A percentile compares a stretch with the other conserved stretches of the same genome.
These are phyloP conservation scores for Amphilophus citrinellus DNA, from an alignment of 2,113 vertebrate genomes.

Conservation along the genomic window DNA sequence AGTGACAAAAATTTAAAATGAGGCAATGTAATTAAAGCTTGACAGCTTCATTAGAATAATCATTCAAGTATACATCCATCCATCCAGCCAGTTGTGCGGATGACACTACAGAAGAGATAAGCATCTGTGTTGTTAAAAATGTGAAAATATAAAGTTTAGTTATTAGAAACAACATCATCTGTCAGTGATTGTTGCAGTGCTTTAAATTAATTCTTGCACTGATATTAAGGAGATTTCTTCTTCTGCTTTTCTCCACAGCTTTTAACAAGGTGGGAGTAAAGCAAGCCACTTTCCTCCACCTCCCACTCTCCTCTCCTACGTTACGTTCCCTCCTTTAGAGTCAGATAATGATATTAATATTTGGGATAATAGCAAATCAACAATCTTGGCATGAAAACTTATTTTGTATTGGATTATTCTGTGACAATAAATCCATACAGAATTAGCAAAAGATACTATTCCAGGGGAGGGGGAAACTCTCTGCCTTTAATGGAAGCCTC, in stretches of 20 bases:
- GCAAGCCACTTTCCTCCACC: neutral
- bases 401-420: neutral
- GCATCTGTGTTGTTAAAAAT: slow-evolving; percentile 2
- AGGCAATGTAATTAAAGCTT: neutral
- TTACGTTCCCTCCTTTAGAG: neutral
- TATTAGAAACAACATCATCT: neutral
- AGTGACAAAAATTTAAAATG: neutral
- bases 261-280: slow-evolving; percentile 11
- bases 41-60: neutral
- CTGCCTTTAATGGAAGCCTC: neutral
- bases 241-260: neutral
- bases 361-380: neutral
- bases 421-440: neutral
- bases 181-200: neutral
- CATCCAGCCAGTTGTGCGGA: neutral
- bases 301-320: slow-evolving; percentile 1
- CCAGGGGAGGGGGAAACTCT: neutral
- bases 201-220: neutral
- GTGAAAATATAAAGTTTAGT: neutral
- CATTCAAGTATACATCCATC: neutral
- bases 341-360: neutral
- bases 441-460: neutral
- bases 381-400: neutral
- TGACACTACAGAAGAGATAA: neutral
- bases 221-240: neutral